Conservation (phyloP, 2,113 vertebrate species). For the Aldabrachelys gigantea region DNA sequence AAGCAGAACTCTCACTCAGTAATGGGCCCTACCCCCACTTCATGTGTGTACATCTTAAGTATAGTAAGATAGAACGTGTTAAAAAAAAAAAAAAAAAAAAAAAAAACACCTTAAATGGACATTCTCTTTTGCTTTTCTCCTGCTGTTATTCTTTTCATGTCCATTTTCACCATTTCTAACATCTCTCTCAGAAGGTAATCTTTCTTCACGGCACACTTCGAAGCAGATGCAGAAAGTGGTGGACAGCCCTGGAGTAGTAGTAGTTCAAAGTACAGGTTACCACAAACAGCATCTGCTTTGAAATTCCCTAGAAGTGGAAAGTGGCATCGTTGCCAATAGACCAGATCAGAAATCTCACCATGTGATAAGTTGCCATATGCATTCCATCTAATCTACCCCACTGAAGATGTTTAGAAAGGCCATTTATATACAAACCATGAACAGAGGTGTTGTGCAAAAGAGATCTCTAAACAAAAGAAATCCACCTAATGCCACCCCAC, state of each 20-base stretch:
- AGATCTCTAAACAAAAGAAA: background rate
- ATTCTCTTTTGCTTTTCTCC: background rate
- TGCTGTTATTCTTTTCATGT: background rate
- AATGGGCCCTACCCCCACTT: background rate
- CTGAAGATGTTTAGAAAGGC: background rate
- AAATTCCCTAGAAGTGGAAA: fast-evolving
- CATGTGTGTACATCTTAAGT: background rate
- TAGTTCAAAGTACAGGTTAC: background rate
- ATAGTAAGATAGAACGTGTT: background rate
- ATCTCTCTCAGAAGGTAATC: background rate
- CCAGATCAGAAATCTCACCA: background rate
- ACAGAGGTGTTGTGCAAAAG: no score
- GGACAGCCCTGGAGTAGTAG: background rate
- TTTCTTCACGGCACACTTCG: background rate
- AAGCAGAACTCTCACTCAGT: background rate
- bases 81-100: no score
- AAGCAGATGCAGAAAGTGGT: background rate
- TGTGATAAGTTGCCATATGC: background rate
- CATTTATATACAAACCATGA: fast-evolving
- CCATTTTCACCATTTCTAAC: background rate
- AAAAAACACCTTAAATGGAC: no score
- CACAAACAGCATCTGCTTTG: background rate
- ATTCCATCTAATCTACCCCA: background rate
- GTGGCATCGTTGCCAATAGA: background rate
- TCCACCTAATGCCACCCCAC: background rate